Conservation (phyloP, 2,888 invertebrate species). For the Nomada fabriciana region DNA sequence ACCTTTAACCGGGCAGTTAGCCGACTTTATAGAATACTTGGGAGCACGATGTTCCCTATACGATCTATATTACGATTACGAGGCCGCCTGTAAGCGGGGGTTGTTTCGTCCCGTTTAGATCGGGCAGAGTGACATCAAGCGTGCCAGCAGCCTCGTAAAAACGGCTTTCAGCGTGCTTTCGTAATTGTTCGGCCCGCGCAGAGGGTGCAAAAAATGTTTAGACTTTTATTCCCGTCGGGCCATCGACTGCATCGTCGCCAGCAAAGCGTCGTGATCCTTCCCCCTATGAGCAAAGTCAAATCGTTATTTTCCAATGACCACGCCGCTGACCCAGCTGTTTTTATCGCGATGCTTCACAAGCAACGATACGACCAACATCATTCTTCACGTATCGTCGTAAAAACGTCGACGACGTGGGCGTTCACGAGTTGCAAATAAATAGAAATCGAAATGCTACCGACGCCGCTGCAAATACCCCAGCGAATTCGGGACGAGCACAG, state of each 20-base stretch:
- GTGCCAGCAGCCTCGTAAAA: conserved; percentile 38
- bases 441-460: conserved; percentile 6
- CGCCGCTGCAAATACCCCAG: conserved; percentile 12
- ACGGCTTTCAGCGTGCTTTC: conserved; percentile 43
- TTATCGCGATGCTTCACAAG: conserved; percentile 44
- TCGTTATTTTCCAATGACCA: conserved; percentile 54
- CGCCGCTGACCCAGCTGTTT: conserved; percentile 46
- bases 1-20: conserved; percentile 52
- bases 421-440: conserved; percentile 10
- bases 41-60: conserved; percentile 43
- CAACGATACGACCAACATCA: conserved; percentile 26
- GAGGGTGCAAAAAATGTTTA: conserved; percentile 54
- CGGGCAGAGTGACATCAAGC: too few relatives aligned
- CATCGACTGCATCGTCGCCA: too few relatives aligned
- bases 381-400: conserved; percentile 5
- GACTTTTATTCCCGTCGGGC: conserved; percentile 45
- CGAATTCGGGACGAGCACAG: conserved; percentile 1
- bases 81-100: conserved; percentile 18
- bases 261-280: background rate
- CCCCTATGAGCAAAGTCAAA: conserved; percentile 41
- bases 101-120: conserved; percentile 18
- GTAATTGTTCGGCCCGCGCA: conserved; percentile 59
- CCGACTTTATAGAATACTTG: conserved; percentile 61
- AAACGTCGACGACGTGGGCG: conserved; percentile 4
- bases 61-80: conserved; percentile 62